A percentile compares a stretch with the other conserved stretches of the same genome.
Conservation (phyloP, 2,113 vertebrate genomes). For the Rutilus rutilus region DNA sequence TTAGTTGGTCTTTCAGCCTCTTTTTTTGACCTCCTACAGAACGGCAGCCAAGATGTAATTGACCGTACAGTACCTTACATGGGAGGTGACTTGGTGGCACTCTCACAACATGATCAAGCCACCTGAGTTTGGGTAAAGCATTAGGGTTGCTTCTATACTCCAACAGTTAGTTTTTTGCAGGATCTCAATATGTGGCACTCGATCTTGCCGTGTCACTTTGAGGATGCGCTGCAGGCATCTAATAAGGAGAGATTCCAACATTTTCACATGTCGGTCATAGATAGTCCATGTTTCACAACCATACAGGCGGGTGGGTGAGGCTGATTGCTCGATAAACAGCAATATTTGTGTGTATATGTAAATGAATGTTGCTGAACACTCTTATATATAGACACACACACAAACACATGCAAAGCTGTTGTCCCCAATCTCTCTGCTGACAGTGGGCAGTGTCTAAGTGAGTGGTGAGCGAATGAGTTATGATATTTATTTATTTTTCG, state of each 20-base stretch:
- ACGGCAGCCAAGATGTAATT: not conserved
- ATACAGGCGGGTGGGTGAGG: too few relatives aligned
- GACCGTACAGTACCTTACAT: not conserved
- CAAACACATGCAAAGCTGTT: not conserved
- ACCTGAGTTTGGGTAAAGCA: not conserved
- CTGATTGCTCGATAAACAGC: too few relatives aligned
- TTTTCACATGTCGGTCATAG: not conserved
- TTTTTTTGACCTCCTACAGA: not conserved
- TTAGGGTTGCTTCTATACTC: not conserved
- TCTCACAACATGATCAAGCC: not conserved
- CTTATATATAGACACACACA: not conserved
- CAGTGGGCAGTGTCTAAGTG: not conserved
- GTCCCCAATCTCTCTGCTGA: not conserved
- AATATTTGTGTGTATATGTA: too few relatives aligned
- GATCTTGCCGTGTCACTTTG: not conserved
- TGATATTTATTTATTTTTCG: not conserved
- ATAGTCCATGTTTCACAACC: not conserved
- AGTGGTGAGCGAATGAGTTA: slow-evolving; percentile 15
- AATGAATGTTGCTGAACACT: too few relatives aligned
- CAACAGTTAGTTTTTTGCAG: not conserved
- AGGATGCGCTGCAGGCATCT: not conserved
- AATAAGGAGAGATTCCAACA: not conserved
- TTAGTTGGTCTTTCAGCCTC: not conserved
- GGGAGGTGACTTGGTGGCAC: not conserved
- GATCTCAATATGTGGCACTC: not conserved